phyloP scores from a whole-genome alignment of 2,888 invertebrate genomes.

The Andrena bucephala region DNA sequence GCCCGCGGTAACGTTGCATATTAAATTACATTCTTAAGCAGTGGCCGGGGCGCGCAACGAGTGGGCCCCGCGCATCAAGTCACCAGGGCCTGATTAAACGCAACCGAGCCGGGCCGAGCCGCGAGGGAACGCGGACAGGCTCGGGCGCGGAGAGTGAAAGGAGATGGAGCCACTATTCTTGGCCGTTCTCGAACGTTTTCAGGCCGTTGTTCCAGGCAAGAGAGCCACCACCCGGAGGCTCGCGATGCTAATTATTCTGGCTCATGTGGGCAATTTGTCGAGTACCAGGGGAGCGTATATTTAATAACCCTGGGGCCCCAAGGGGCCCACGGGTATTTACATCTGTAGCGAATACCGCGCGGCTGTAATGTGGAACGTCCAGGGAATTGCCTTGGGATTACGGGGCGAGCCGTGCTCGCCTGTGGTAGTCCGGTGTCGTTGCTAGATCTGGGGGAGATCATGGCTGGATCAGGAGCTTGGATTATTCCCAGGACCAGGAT shows the following conservation, averaged over 20 bases:
- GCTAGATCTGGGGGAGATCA: neutral
- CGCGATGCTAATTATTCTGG: conserved; percentile 83
- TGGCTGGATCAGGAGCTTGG: neutral
- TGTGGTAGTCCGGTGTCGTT: conserved; percentile 1
- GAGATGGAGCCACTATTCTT: conserved; percentile 31
- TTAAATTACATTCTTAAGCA: conserved; percentile 82
- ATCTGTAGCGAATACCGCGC: conserved; percentile 78
- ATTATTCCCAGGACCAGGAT: neutral
- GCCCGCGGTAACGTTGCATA: conserved; percentile 79
- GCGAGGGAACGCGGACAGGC: conserved; percentile 36
- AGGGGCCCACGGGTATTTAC: conserved; percentile 80
- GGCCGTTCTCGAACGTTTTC: conserved; percentile 51
- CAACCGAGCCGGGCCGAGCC: conserved; percentile 48
- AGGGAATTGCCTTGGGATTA: conserved; percentile 71
- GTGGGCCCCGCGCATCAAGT: conserved; percentile 67
- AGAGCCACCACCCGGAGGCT: conserved; percentile 66
- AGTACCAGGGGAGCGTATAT: conserved; percentile 77
- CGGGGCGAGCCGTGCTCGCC: conserved; percentile 10
- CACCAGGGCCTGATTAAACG: conserved; percentile 71
- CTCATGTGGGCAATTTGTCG: conserved; percentile 83
- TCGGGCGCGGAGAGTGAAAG: conserved; percentile 19
- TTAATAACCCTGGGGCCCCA: conserved; percentile 77
- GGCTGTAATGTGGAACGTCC: conserved; percentile 62
- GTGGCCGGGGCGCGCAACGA: conserved; percentile 62
- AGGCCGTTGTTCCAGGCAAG: conserved; percentile 37